Evolutionary conservation across 30 jellyfish, hydroid and myxozoan species (phyloP), one percentile per base, ranked within the genome.

Genomic region (Chrysaora quinquecirrha): DNA sequence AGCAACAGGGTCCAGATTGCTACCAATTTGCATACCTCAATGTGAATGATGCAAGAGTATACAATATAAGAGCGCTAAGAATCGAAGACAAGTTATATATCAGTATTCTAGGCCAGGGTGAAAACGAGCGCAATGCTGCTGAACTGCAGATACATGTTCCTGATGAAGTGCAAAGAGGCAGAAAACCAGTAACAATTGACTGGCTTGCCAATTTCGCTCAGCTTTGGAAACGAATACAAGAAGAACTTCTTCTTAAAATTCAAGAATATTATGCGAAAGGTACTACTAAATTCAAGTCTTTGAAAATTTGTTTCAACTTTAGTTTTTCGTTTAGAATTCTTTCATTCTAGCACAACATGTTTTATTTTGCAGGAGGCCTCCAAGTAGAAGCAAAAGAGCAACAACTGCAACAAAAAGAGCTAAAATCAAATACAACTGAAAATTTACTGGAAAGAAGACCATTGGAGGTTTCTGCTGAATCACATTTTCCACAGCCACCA

Each of bases 1-100:
- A 24, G 6, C 92, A 82, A 31, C 34, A 0, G 25, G 92, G 70
- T 28, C 85, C 92, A n/a, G 92, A 69, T n/a, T 82, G 92, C 69
- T 82, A 48, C 43, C 85, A 82, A 38, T 69, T 82, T 34, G 52
- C 78, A 1, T 82, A 82, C 79, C 20, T 19, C 29, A 31, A 82
- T 24, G 56, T 62, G 16, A 54, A 69, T 1, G 49, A 32, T 22
- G 54, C 60, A 49, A 1, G 22, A 0, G 28, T 70, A 22, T 68
- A 48, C 60, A 69, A 22, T 25, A 19, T 82, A 12, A 33, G 84
- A 34, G 85, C 79, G 19, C 64, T 82, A 9, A 27, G 25, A 12
- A 82, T 82, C 34, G 92, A 60, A 34, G 92, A 82, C 34, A 54
- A 48, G 32, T 32, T 82, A 18, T 62, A 82, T 65, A 66, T 82